Evolutionary conservation across 2,797 vertebrate species (phyloP).

Genomic region (Helarctos malayanus): DNA sequence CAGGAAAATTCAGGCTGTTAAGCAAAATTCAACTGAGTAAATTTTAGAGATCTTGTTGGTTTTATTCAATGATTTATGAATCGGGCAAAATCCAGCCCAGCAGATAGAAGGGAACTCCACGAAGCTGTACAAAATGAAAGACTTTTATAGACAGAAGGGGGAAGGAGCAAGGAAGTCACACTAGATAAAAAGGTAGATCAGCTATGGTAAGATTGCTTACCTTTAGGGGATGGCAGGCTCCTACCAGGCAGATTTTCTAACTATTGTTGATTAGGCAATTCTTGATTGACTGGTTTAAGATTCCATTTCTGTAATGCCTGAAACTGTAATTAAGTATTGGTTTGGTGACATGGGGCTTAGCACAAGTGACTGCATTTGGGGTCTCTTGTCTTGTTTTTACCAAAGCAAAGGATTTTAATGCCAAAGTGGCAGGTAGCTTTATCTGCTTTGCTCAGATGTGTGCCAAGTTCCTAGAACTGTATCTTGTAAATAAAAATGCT

Average conservation of each 20-base stretch:
- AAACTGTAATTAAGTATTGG: background rate
- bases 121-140: background rate
- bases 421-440: background rate
- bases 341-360: background rate
- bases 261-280: background rate
- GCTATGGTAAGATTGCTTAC: background rate
- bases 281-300: background rate
- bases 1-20: slow-evolving; percentile 8
- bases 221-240: background rate
- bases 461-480: background rate
- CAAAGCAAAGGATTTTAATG: background rate
- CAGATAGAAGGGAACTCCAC: background rate
- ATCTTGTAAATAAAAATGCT: background rate
- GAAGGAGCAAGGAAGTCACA: background rate
- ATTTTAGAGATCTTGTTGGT: background rate
- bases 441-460: background rate
- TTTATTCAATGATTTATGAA: background rate
- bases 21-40: background rate
- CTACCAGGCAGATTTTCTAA: background rate
- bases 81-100: background rate
- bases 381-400: background rate
- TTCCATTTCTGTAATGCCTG: background rate
- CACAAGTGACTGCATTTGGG: background rate
- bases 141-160: background rate
- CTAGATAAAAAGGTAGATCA: background rate